Base-by-base conservation (phyloP, 1,140 invertebrate genomes). In the Colletes gigas region DNA sequence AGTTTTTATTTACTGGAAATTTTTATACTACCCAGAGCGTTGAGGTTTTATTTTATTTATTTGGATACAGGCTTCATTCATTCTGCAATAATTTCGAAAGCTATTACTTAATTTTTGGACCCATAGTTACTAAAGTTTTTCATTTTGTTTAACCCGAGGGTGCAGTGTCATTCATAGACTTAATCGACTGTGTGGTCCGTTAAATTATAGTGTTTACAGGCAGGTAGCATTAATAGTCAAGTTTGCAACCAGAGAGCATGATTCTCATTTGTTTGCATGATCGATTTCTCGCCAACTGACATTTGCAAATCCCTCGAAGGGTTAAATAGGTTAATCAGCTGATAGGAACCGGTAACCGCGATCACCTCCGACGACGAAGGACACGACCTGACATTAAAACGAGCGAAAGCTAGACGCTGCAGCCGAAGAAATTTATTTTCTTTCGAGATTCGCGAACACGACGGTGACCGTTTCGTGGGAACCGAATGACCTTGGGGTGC, bases 281-380 rank as follows among this genome's bases (percentile, higher is more conserved):
- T 50, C 41, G 62, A 63, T 66, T 66, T 66, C 50, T 19, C 21
- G 30, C 15, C 44, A 39, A 21, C 12, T 55, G 62, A 52, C 50
- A 75, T 75, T 75, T 66, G 50, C n/a, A 66, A 19, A 19, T 54
- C 62, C 52, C 30, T 39, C 59, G 17, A 30, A 75, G 39, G 69
- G 69, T 74, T 84, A 84, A 84, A 83, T 74, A 79, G 54, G 52
- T 75, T 75, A 76, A 81, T 85, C 73, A 84, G 57, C 41, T 30
- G 19, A 60, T 39, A 47, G 67, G 52, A 44, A 69, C 63, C 62
- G 65, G 63, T 57, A 41, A 52, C 21, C n/a, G 0, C 50, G 75
- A 70, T 74, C 70, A 55, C 50, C 76, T 73, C 57, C 55, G 21
- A 19, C 41, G 9, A 9, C 75, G 65, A 77, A 77, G 75, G 75